phyloP scores from a whole-genome alignment of 2,113 vertebrate species.

The Phalacrocorax pelagicus region DNA sequence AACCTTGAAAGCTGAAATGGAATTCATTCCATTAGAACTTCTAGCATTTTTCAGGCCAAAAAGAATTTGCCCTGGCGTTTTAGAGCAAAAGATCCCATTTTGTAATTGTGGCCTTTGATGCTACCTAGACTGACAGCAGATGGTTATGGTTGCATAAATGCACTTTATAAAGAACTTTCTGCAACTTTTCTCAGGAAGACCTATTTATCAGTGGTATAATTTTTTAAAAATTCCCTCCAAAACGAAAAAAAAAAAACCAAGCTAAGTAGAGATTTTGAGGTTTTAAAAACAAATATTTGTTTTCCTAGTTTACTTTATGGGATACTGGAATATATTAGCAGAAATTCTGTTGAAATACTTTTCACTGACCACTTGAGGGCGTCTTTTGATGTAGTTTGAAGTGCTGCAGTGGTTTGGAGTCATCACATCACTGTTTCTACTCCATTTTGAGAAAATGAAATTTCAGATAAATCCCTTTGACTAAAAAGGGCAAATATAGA shows the following conservation, averaged over 20 bases:
- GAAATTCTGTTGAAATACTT: not conserved
- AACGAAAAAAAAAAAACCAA: not conserved
- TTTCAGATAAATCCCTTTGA: not conserved
- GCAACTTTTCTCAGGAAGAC: not conserved
- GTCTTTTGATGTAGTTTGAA: conserved; percentile 18
- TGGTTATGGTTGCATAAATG: not conserved
- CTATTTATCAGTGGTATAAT: not conserved
- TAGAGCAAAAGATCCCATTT: not conserved
- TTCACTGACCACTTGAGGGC: conserved; percentile 43
- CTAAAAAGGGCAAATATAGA: not conserved
- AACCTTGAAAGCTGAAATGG: not conserved
- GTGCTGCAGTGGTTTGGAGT: not conserved
- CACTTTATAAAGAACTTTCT: not conserved
- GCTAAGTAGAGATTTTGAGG: not conserved
- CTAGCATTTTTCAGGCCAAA: not conserved
- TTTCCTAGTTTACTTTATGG: not conserved
- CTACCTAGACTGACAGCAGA: not conserved
- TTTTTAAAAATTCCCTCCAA: not conserved
- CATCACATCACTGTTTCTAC: not conserved
- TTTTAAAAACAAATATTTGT: not conserved
- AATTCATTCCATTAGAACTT: not conserved
- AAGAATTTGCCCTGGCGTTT: not conserved
- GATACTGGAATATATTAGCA: not conserved
- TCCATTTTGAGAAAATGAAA: not conserved
- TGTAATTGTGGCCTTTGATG: not conserved